phyloP scores from a whole-genome alignment of 2,113 vertebrate genomes.

The Callaeas wilsoni region DNA sequence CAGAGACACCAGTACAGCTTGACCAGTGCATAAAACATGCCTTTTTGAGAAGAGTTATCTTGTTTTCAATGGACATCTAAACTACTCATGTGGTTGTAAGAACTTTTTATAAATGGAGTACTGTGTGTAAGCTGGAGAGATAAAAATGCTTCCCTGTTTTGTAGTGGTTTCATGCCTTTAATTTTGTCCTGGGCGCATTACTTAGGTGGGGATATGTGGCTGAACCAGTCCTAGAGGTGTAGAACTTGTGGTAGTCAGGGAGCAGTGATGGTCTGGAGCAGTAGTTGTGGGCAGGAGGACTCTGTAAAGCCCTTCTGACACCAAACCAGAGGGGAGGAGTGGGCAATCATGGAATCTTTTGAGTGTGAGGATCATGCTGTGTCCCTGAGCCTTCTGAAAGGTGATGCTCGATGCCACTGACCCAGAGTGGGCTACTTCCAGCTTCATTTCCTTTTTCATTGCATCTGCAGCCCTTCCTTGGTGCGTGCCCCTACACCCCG shows the following conservation, averaged over 20 bases:
- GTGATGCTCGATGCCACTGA: background rate
- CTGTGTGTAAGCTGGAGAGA: background rate
- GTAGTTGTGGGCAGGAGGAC: background rate
- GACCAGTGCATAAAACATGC: background rate
- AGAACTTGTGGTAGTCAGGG: background rate
- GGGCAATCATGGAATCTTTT: background rate
- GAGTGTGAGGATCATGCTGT: background rate
- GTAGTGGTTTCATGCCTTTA: background rate
- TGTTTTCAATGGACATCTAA: background rate
- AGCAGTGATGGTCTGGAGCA: background rate
- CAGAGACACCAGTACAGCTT: background rate
- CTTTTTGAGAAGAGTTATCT: background rate
- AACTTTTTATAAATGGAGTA: background rate
- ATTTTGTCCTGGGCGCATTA: background rate
- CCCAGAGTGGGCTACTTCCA: background rate
- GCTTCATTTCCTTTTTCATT: background rate
- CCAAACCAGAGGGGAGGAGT: background rate
- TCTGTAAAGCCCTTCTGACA: background rate
- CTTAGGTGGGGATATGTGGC: background rate
- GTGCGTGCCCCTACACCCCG: background rate
- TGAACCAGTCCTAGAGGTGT: background rate
- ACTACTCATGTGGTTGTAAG: background rate
- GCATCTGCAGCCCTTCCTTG: background rate
- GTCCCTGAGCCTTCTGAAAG: background rate
- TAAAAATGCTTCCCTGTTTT: background rate